Conservation (phyloP, 2,797 vertebrate genomes). For the Rhinoraja longicauda region DNA sequence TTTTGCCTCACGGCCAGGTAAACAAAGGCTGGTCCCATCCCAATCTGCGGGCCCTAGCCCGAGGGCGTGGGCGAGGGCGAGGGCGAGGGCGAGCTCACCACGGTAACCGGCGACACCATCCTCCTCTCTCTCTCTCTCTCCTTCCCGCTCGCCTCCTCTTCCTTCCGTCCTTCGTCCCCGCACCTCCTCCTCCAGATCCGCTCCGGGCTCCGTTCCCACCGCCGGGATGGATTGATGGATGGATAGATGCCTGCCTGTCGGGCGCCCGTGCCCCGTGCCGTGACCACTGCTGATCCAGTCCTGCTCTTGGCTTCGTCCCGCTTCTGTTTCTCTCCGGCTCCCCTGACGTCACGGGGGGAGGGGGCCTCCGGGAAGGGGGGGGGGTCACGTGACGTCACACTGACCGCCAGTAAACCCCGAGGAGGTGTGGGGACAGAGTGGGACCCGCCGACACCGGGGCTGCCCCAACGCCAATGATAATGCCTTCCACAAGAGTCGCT, state of each 20-base stretch:
- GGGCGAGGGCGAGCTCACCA: background rate
- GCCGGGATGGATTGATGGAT: too few species aligned
- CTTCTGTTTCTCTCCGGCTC: background rate
- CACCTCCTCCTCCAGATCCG: background rate
- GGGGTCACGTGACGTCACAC: background rate
- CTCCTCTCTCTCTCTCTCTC: background rate
- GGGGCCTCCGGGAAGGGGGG: background rate
- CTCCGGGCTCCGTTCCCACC: background rate
- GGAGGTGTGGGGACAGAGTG: too few species aligned
- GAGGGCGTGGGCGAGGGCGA: too few species aligned
- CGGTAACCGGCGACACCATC: constrained; percentile 35
- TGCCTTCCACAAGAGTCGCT: too few species aligned
- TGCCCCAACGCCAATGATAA: too few species aligned
- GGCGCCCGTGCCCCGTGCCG: background rate
- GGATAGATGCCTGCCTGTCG: background rate
- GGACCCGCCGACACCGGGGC: background rate
- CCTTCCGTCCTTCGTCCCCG: background rate
- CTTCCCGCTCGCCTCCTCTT: background rate
- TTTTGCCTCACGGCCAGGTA: background rate
- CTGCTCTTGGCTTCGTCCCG: background rate
- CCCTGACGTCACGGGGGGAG: background rate
- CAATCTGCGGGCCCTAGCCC: background rate
- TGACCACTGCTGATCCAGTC: too few species aligned
- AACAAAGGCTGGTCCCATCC: background rate
- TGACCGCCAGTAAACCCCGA: background rate